These are phyloP conservation scores for Hucho hucho DNA, from an alignment of 2,113 vertebrate species.

Conservation along the genomic window DNA sequence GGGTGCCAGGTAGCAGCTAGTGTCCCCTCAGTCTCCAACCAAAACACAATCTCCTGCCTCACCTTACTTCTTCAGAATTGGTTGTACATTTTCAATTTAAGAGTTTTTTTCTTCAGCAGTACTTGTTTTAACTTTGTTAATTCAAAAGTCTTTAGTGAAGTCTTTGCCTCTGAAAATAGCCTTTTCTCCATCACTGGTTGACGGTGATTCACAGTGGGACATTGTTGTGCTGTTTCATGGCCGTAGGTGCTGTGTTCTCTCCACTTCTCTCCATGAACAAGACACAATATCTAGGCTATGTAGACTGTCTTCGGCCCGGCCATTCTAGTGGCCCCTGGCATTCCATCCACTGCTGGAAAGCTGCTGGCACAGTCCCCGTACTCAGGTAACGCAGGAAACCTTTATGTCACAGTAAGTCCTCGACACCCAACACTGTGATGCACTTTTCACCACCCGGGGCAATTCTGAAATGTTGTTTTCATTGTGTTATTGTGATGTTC, in stretches of 20 bases:
- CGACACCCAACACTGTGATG: not conserved
- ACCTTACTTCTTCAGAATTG: slow-evolving; percentile 44
- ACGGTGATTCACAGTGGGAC: not conserved
- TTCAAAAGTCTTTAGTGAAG: not conserved
- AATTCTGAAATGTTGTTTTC: not conserved
- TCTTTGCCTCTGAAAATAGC: not conserved
- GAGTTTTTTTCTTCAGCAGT: not conserved
- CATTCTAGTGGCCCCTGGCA: not conserved
- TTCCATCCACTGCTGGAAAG: not conserved
- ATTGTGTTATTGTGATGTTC: not conserved
- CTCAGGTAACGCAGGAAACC: not conserved
- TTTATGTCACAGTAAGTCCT: not conserved
- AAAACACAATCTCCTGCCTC: slow-evolving; percentile 29
- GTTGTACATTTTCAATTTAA: not conserved
- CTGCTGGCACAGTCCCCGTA: not conserved
- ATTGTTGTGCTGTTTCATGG: not conserved
- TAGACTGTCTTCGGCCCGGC: not conserved
- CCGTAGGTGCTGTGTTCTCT: not conserved
- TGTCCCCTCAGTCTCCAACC: not conserved
- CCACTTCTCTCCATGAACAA: not conserved
- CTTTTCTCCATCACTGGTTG: not conserved
- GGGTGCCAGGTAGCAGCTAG: slow-evolving; percentile 31
- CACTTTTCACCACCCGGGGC: not conserved
- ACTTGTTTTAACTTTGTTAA: not conserved
- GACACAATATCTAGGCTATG: not conserved